These are phyloP conservation scores for Platanista minor DNA, from an alignment of 2,113 vertebrate genomes.

Conservation along the genomic window DNA sequence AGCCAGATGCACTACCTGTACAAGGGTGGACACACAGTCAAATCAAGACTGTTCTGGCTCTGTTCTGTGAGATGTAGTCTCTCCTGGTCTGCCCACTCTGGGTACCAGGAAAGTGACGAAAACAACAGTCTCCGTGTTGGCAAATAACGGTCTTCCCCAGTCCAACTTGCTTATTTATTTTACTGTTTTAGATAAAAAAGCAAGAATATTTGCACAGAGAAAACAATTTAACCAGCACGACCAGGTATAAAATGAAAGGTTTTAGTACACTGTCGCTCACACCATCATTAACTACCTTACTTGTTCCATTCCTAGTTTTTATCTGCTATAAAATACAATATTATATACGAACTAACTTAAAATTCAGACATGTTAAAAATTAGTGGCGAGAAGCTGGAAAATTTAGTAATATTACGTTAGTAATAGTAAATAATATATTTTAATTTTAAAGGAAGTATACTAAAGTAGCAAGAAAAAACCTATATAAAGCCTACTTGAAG, in stretches of 20 bases:
- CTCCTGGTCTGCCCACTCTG: neutral
- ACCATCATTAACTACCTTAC: neutral
- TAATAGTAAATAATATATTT: slow-evolving; percentile 7
- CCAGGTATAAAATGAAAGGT: neutral
- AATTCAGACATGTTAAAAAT: neutral
- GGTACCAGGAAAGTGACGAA: neutral
- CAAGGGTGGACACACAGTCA: neutral
- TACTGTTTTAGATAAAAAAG: neutral
- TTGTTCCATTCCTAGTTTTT: neutral
- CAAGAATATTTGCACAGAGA: neutral
- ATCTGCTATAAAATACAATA: neutral
- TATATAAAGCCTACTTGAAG: slow-evolving; percentile 34
- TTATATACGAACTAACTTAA: neutral
- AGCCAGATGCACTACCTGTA: neutral
- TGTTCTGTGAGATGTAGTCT: neutral
- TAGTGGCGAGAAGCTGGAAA: neutral
- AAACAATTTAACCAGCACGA: neutral
- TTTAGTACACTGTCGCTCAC: neutral
- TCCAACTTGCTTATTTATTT: neutral
- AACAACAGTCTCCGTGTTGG: neutral
- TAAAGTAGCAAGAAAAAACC: neutral
- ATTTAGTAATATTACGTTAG: slow-evolving; percentile 36
- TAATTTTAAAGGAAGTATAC: slow-evolving; percentile 28
- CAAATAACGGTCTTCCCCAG: neutral
- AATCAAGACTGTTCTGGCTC: neutral